Evolutionary conservation across 2,797 vertebrate species (phyloP), one percentile per base, ranked within the genome.

Genomic region (Sandelia bainsii): DNA sequence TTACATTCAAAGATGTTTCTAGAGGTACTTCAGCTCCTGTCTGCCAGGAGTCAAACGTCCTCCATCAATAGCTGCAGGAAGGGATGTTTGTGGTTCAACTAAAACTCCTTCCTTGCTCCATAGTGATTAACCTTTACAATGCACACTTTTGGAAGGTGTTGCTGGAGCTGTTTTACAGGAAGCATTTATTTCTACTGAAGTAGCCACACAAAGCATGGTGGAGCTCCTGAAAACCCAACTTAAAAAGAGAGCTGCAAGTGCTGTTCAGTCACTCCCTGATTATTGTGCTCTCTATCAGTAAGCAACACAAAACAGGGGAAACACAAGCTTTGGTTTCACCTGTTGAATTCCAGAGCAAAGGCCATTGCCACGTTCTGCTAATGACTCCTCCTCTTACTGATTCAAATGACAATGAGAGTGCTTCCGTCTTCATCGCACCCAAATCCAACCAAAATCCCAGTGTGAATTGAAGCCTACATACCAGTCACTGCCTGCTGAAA

Each of bases 331-430:
- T 93, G 93, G 89, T 93, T 87, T 69, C 85, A 92, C 87, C 88
- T 91, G 79, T 74, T 80, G 75, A 89, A 91, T 91, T 93, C 90
- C 88, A 89, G 86, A 82, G 85, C 77, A 82, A 87, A 88, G 84
- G 86, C 79, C 69, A 32, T 93, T 93, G 92, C 82, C 92, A 92
- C 88, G 88, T 76, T 84, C 77, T 65, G 60, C 48, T 8, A 1
- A 1, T 58, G 60, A 66, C 85, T 82, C 82, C 75, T 75, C 83
- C 87, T 72, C 65, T 75, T n/a, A 37, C 19, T 34, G 62, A 59
- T 60, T 77, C 67, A 78, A 57, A 66, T 51, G 62, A 81, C 75
- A 83, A 70, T 54, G 66, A 74, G 64, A 42, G 49, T 1, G 20
- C 65, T 62, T 65, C 75, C 6, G 1, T 69, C 20, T 53, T 56